phyloP scores from a whole-genome alignment of 2,113 vertebrate species.

The Coptodon rendalli region DNA sequence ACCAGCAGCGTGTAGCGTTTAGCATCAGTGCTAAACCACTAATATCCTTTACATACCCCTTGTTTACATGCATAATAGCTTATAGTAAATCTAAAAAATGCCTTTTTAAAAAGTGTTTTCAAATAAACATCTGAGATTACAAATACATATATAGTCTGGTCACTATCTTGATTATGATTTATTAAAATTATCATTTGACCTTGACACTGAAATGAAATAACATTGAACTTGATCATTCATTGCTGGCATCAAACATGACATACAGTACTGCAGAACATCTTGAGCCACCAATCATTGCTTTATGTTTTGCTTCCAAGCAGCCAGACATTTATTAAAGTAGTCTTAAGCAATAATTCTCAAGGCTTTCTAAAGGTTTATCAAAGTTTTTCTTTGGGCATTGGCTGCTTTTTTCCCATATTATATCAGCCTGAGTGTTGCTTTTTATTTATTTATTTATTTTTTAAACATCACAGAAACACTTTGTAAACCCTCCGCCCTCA shows the following conservation, averaged over 20 bases:
- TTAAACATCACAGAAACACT: neutral
- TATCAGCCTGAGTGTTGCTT: neutral
- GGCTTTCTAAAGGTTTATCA: neutral
- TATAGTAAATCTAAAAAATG: neutral
- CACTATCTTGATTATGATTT: neutral
- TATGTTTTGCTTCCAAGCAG: neutral
- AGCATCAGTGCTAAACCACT: neutral
- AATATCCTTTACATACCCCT: neutral
- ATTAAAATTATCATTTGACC: neutral
- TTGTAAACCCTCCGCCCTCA: neutral
- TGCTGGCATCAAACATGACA: neutral
- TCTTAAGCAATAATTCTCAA: neutral
- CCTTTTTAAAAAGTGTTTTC: neutral
- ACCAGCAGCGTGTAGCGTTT: neutral
- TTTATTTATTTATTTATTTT: neutral
- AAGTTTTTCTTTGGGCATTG: neutral
- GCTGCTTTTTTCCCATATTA: neutral
- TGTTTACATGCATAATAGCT: neutral
- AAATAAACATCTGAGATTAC: neutral
- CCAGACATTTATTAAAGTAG: neutral
- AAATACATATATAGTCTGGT: neutral
- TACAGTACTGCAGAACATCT: neutral
- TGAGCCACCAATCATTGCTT: neutral
- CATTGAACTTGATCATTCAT: neutral
- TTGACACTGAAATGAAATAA: neutral